Evolutionary conservation across 23 tunicate genomes (phyloP).

Genomic region (Halocynthia roretzi): DNA sequence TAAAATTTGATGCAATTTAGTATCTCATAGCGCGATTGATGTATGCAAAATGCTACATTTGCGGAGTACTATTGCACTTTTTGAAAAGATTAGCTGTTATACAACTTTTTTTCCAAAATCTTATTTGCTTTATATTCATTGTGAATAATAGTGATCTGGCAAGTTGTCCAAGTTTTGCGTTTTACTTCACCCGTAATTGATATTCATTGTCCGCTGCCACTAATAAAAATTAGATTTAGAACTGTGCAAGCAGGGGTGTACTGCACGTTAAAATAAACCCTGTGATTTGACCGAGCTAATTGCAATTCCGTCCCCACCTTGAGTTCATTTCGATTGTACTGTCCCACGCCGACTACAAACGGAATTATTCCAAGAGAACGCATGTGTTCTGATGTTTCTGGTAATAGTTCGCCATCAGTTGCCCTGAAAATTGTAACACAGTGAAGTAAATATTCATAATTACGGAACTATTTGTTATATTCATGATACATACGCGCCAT

Average conservation of each 20-base stretch:
- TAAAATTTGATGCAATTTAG: not conserved
- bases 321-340: not conserved
- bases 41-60: too few species aligned
- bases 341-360: constrained; percentile 16
- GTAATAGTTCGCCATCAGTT: not conserved
- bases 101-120: too few species aligned
- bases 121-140: too few species aligned
- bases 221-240: not conserved
- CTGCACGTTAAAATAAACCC: not conserved
- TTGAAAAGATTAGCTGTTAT: too few species aligned
- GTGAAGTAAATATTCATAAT: not conserved
- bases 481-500: constrained; percentile 7
- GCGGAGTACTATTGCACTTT: too few species aligned
- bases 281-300: not conserved
- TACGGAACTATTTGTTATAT: too few species aligned
- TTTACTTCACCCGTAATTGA: not conserved
- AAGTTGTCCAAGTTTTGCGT: not conserved
- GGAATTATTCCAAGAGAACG: constrained; percentile 12
- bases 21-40: not conserved
- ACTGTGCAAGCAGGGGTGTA: not conserved
- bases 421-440: not conserved
- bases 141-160: too few species aligned
- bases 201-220: not conserved
- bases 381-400: constrained; percentile 5
- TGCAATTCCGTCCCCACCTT: not conserved